Conservation (phyloP, 2,888 invertebrate species). For the Ceratothoa steindachneri region DNA sequence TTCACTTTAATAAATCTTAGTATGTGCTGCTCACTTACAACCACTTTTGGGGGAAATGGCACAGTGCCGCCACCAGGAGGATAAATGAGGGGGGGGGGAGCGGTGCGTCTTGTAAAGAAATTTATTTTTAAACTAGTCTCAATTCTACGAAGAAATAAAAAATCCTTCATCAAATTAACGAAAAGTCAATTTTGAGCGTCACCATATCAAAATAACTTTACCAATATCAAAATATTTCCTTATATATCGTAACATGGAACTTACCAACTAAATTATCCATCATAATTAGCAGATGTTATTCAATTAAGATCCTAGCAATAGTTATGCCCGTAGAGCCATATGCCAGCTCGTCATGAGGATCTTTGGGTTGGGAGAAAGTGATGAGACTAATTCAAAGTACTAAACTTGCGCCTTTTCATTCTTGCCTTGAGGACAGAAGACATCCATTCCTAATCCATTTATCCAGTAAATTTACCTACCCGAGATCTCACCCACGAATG, state of each 20-base stretch:
- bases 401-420: too few relatives aligned
- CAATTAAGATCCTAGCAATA: not conserved
- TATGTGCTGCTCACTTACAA: too few relatives aligned
- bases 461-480: too few relatives aligned
- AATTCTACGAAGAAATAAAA: not conserved
- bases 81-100: too few relatives aligned
- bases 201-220: not conserved
- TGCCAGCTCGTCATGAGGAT: not conserved
- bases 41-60: too few relatives aligned
- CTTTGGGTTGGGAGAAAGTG: not conserved
- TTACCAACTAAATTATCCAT: not conserved
- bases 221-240: not conserved
- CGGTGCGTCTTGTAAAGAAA: not conserved
- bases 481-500: too few relatives aligned
- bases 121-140: not conserved
- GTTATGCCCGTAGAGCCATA: not conserved
- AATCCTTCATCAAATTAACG: not conserved
- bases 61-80: too few relatives aligned
- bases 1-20: too few relatives aligned
- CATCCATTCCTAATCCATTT: too few relatives aligned
- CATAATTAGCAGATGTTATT: not conserved
- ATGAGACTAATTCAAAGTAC: not conserved
- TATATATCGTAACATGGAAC: slow-evolving; percentile 6
- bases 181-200: not conserved
- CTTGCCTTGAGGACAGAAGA: too few relatives aligned